Conservation (phyloP, 2,113 vertebrate genomes). For the Rhynchopsitta pachyrhyncha region DNA sequence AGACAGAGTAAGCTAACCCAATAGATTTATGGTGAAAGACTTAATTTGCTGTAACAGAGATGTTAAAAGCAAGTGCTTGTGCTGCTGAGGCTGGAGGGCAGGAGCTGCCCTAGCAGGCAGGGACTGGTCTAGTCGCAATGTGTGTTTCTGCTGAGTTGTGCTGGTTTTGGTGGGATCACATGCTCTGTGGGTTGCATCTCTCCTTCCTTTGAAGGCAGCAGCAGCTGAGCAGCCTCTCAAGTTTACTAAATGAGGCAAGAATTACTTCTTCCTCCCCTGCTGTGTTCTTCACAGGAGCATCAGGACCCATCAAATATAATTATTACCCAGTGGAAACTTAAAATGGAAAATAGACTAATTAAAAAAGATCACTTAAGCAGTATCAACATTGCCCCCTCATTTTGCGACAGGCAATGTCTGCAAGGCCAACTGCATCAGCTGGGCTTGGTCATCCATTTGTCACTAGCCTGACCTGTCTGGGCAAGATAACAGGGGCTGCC, state of each 20-base stretch:
- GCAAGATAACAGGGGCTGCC: background rate
- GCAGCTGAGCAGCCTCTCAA: background rate
- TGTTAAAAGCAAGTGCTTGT: background rate
- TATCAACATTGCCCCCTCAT: background rate
- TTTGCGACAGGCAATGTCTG: background rate
- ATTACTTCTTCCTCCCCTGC: background rate
- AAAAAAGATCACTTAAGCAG: background rate
- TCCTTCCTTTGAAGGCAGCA: background rate
- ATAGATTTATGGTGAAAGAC: background rate
- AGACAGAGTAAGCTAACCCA: background rate
- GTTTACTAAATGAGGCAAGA: background rate
- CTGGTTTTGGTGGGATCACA: background rate
- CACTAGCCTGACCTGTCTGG: background rate
- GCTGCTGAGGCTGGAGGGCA: background rate
- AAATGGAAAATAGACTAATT: background rate
- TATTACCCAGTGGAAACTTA: background rate
- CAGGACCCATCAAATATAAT: background rate
- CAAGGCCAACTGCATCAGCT: background rate
- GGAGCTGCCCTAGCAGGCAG: background rate
- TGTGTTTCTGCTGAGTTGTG: background rate
- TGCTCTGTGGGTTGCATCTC: background rate
- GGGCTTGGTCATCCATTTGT: background rate
- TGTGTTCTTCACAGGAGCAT: background rate
- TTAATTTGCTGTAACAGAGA: background rate
- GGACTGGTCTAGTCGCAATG: rapidly evolving